Conservation (phyloP, 1,140 invertebrate genomes). For the Asobara japonica region DNA sequence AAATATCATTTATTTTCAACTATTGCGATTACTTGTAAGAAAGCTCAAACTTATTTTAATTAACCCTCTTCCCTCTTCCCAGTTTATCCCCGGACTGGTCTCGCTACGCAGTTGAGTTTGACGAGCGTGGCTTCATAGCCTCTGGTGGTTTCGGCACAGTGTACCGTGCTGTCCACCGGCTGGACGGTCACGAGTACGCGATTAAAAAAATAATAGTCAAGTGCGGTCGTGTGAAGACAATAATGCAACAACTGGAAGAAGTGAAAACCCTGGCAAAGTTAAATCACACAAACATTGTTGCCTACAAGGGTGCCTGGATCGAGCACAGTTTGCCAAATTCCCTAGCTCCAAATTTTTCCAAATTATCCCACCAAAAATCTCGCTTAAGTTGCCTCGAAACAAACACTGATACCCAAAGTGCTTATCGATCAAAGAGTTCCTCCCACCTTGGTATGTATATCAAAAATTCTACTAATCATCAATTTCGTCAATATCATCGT, state of each 20-base stretch:
- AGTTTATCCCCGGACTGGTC: slow-evolving; percentile 66
- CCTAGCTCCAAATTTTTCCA: neutral
- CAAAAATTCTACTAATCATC: neutral
- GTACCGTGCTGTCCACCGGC: slow-evolving; percentile 72
- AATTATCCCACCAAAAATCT: neutral
- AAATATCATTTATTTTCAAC: too few relatives aligned
- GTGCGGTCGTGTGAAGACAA: slow-evolving; percentile 69
- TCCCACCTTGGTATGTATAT: slow-evolving; percentile 34
- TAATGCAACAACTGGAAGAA: slow-evolving; percentile 76
- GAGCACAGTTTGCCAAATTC: slow-evolving; percentile 64
- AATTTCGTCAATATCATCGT: neutral
- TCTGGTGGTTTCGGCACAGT: slow-evolving; percentile 80
- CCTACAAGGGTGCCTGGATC: slow-evolving; percentile 86
- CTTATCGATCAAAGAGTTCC: neutral
- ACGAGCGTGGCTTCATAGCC: slow-evolving; percentile 77
- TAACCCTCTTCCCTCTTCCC: slow-evolving; percentile 25
- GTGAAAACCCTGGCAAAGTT: slow-evolving; percentile 82
- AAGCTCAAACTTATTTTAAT: too few relatives aligned
- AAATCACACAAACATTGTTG: slow-evolving; percentile 83
- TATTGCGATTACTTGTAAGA: too few relatives aligned
- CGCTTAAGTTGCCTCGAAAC: neutral
- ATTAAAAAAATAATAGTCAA: slow-evolving; percentile 82
- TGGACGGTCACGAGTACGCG: slow-evolving; percentile 82
- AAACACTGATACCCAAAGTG: neutral
- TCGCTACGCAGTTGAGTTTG: slow-evolving; percentile 79